phyloP scores from a whole-genome alignment of 2,888 invertebrate species.

The Ophonus ardosiacus region DNA sequence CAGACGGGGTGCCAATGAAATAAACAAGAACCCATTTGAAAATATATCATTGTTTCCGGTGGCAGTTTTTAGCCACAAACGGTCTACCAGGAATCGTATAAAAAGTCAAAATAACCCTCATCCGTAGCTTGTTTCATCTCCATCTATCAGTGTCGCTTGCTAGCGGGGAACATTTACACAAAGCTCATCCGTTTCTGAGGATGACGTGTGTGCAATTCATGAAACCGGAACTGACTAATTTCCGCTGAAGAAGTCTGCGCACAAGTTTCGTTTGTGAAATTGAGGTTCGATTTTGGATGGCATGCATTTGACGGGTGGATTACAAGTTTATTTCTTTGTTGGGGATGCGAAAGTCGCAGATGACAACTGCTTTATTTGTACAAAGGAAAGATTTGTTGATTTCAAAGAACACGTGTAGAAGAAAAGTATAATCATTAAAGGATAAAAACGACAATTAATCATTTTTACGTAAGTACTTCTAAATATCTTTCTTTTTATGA shows the following conservation, averaged over 20 bases:
- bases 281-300: neutral
- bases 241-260: conserved; percentile 19
- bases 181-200: conserved; percentile 17
- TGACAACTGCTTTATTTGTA: neutral
- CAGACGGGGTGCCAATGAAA: too few relatives aligned
- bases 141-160: neutral
- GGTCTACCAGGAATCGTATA: too few relatives aligned
- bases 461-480: too few relatives aligned
- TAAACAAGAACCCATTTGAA: too few relatives aligned
- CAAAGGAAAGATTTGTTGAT: neutral
- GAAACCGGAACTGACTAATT: conserved; percentile 48
- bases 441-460: too few relatives aligned
- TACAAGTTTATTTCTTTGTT: neutral
- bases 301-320: neutral
- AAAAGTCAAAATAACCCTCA: too few relatives aligned
- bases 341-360: neutral
- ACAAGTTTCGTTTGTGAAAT: neutral
- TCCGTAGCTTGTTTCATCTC: neutral
- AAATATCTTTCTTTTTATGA: too few relatives aligned
- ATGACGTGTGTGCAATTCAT: conserved; percentile 44
- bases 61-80: too few relatives aligned
- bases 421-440: neutral
- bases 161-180: neutral
- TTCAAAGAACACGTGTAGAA: neutral
- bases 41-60: too few relatives aligned